Evolutionary conservation across 1,140 invertebrate species (phyloP), one percentile per base, ranked within the genome.

Genomic region (Potamilus streckersoni): DNA sequence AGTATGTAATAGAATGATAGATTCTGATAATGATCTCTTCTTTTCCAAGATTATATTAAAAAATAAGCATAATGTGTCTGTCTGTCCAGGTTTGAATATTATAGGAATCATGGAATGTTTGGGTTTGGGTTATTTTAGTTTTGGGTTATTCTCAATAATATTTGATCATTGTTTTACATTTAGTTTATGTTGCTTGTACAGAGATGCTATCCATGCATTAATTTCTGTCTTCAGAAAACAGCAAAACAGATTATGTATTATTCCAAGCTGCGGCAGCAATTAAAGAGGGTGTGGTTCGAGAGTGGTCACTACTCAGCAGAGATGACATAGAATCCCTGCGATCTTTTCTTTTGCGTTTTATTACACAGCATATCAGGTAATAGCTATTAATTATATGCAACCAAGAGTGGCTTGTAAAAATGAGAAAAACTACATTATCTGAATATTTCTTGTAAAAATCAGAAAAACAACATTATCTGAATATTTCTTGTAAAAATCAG

Each of bases 231-330:
- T 56, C 87, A 93, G 95, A 96, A 90, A 93, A 92, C 60, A 94
- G 93, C 75, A 91, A 92, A 71, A 93, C 93, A 75, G 95, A 95
- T 84, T 96, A 95, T 92, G 94, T 97, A 12, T 87, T 96, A 66
- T 97, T 96, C 91, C 96, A 97, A 91, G 93, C 95, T 78, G 95
- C 94, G 12, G 93, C 93, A 72, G 92, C 96, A n/a, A 90, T 98
- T 72, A 96, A 96, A 89, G 92, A 93, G 81, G 94, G 94, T 49
- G 87, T 97, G 13, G 93, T 97, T 67, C 91, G 94, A 87, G 95
- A 97, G 91, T 97, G 96, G 96, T 90, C 91, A 20, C 88, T 93
- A 78, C 82, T 97, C 58, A 90, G 91, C 56, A 90, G 93, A 74
- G 90, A 91, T 71, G 94, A 95, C 88, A 93, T 95, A 65, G 90